A percentile compares a stretch with the other conserved stretches of the same genome.
Conservation (phyloP, 1,140 invertebrate genomes). For the Atta colombica region DNA sequence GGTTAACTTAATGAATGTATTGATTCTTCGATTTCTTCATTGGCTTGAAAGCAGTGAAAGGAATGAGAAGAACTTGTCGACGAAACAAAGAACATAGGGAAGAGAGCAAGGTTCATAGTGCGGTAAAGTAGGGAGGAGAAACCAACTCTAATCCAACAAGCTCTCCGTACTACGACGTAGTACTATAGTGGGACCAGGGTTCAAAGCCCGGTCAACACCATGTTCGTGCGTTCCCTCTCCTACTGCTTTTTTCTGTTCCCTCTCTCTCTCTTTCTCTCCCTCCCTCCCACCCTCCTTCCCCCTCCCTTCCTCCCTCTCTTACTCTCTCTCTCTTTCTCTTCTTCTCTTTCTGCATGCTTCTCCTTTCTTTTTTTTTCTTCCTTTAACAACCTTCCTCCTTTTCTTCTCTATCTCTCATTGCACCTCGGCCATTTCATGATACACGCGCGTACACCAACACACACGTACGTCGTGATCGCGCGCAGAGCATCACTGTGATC, state of each 20-base stretch:
- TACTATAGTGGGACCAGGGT: conserved; percentile 80
- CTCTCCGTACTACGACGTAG: conserved; percentile 79
- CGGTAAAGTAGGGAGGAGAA: conserved; percentile 71
- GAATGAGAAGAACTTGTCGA: conserved; percentile 8
- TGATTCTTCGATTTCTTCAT: neutral
- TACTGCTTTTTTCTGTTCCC: conserved; percentile 9
- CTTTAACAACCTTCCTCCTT: conserved; percentile 45
- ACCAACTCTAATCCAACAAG: conserved; percentile 68
- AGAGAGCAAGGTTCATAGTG: conserved; percentile 76
- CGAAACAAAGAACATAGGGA: conserved; percentile 38
- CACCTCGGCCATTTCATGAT: conserved; percentile 71
- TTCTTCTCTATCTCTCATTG: conserved; percentile 51
- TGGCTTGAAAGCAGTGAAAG: neutral
- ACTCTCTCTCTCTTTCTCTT: neutral
- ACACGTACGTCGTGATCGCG: conserved; percentile 28
- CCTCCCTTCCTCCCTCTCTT: conserved; percentile 24
- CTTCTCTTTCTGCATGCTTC: conserved; percentile 35
- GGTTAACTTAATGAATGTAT: conserved; percentile 4
- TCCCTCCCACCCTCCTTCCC: conserved; percentile 41
- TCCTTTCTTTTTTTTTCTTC: conserved; percentile 4
- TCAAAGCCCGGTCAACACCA: conserved; percentile 83
- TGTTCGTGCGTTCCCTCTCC: conserved; percentile 66
- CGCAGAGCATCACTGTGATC: conserved; percentile 62
- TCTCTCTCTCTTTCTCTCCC: neutral
- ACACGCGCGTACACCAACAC: neutral